Percentiles rank a stretch among this genome's conserved stretches.
phyloP scores from a whole-genome alignment of 2,113 vertebrate species.

The Cyanoramphus novaezelandiae region DNA sequence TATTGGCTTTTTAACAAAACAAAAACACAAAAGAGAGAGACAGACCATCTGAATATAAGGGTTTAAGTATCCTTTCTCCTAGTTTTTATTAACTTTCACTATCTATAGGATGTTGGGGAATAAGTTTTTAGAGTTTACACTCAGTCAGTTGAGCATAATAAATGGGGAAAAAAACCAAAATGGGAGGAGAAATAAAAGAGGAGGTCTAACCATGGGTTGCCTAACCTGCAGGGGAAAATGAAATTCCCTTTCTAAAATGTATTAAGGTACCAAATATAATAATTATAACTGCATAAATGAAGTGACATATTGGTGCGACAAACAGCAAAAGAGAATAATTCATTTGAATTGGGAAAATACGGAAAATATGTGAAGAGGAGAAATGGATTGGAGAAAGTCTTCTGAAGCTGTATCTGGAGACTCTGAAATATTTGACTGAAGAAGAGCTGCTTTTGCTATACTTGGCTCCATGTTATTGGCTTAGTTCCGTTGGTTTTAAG shows the following conservation, averaged over 20 bases:
- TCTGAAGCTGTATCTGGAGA: background rate
- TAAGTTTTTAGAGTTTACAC: background rate
- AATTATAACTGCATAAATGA: background rate
- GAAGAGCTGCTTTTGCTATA: background rate
- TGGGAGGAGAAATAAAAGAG: background rate
- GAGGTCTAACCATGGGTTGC: background rate
- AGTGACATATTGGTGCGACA: background rate
- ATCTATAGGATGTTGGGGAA: background rate
- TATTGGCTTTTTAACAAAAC: background rate
- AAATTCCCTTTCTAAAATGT: background rate
- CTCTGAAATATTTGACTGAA: background rate
- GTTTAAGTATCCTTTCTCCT: background rate
- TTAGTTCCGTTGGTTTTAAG: background rate
- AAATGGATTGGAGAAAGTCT: background rate
- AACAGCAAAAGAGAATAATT: background rate
- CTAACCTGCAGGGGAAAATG: background rate
- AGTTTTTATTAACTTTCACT: background rate
- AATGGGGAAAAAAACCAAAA: background rate
- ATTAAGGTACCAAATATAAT: background rate
- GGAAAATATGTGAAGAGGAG: rapidly evolving
- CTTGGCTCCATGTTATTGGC: background rate
- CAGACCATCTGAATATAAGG: background rate
- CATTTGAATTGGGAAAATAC: background rate
- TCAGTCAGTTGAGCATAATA: background rate
- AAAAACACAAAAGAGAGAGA: background rate